These are phyloP conservation scores for Hyperoplus lanceolatus DNA, from an alignment of 2,797 vertebrate genomes.

Conservation along the genomic window DNA sequence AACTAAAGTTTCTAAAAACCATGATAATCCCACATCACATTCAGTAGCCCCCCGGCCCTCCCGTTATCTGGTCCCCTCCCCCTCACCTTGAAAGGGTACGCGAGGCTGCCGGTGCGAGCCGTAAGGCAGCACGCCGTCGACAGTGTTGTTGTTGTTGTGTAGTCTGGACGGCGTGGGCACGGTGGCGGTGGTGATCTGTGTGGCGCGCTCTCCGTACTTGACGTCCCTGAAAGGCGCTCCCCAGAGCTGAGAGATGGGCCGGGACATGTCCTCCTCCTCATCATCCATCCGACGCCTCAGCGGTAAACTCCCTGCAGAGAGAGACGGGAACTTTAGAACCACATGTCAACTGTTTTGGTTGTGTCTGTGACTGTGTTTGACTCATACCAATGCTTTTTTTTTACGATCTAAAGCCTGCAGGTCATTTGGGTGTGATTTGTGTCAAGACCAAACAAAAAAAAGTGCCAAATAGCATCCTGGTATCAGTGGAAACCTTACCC, in stretches of 20 bases:
- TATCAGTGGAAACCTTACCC: constrained; percentile 56
- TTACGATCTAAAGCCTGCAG: constrained; percentile 8
- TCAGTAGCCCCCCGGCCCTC: not conserved
- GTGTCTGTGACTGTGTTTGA: not conserved
- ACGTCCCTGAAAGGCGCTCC: constrained; percentile 76
- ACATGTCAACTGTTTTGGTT: not conserved
- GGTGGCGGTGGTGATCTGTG: constrained; percentile 60
- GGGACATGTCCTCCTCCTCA: constrained; percentile 88
- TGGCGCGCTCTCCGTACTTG: constrained; percentile 78
- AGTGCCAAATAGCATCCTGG: constrained; percentile 38
- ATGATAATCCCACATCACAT: constrained; percentile 3
- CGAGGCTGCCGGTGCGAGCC: constrained; percentile 65
- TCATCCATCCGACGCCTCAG: constrained; percentile 88
- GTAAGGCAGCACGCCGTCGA: constrained; percentile 70
- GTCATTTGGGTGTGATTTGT: constrained; percentile 51
- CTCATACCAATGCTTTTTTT: not conserved
- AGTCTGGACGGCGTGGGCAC: constrained; percentile 59
- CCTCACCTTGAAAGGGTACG: constrained; percentile 80
- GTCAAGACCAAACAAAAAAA: constrained; percentile 45
- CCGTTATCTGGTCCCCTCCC: not conserved
- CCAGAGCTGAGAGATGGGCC: constrained; percentile 79
- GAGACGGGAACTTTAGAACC: constrained; percentile 46
- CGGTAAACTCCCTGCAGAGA: constrained; percentile 81
- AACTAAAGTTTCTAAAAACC: constrained; percentile 9
- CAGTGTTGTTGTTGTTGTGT: constrained; percentile 72